phyloP scores from a whole-genome alignment of 2,113 vertebrate genomes.

The Amblyopsis rosae region DNA sequence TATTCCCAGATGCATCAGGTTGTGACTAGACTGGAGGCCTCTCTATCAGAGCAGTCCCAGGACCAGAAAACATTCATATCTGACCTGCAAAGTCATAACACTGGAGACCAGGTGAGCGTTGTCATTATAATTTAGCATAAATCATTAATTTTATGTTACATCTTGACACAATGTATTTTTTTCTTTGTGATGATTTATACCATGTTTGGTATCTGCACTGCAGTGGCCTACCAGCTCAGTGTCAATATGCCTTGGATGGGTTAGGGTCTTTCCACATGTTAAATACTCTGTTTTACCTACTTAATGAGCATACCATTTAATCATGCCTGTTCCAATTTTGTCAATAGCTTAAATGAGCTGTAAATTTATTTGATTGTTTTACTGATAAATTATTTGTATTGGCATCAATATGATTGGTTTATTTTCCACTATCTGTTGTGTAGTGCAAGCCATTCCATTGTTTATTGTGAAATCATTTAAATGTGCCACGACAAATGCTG shows the following conservation, averaged over 20 bases:
- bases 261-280: too few relatives aligned
- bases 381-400: not conserved
- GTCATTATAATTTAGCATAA: not conserved
- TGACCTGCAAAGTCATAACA: conserved; percentile 77
- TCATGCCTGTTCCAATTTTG: not conserved
- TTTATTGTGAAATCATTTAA: too few relatives aligned
- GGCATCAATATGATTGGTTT: conserved; percentile 7
- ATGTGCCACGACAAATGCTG: too few relatives aligned
- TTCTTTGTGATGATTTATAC: too few relatives aligned
- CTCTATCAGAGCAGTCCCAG: conserved; percentile 42
- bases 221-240: not conserved
- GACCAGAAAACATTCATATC: conserved; percentile 70
- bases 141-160: too few relatives aligned
- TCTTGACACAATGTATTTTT: too few relatives aligned
- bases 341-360: conserved; percentile 1
- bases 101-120: conserved; percentile 80
- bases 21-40: conserved; percentile 73
- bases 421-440: too few relatives aligned
- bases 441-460: too few relatives aligned
- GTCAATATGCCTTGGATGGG: too few relatives aligned
- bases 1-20: conserved; percentile 75
- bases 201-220: not conserved
- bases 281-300: too few relatives aligned
- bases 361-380: conserved; percentile 4
- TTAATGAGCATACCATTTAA: too few relatives aligned